Base-by-base conservation (phyloP, 2,797 vertebrate genomes). In the Emydoidea blandingii region DNA sequence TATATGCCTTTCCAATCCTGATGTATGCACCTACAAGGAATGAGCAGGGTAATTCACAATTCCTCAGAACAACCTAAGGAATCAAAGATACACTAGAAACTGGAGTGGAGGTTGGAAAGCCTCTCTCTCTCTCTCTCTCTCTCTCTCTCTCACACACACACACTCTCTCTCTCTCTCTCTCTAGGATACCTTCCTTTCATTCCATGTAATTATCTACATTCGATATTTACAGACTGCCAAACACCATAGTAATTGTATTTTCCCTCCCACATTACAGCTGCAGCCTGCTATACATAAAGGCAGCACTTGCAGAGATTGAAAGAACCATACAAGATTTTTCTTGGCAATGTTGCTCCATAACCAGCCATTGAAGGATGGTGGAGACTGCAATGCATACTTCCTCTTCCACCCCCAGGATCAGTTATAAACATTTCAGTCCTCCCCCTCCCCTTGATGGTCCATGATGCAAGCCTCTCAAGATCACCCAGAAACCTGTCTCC, bases 151-250 rank as follows among this genome's bases (percentile, higher is more conserved):
- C 41, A n/a, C n/a, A n/a, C n/a, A n/a, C n/a, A n/a, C n/a, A n/a
- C n/a, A n/a, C n/a, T n/a, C n/a, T 41, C 41, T 41, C 41, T 41
- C 41, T 41, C 41, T 41, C 41, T 41, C 41, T 41, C 81, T 81
- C 50, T 0, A 5, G 95, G 76, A 59, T 37, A 78, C 44, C 27
- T 78, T 78, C 12, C 44, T 49, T 78, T 78, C 44, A 88, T 2
- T 62, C 50, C 16, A 80, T 6, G 87, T 95, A 82, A 49, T 95
- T 94, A 94, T 80, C 89, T 81, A 49, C 52, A 41, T 80, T 72
- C 81, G 82, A 52, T 94, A 96, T 88, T 94, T 94, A 96, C 94
- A 96, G 93, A 92, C 93, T 95, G 85, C 76, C 68, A 91, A 62
- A 19, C 12, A 94, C 87, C 37, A 88, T 53, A 87, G 91, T 76